These are phyloP conservation scores for Litocranius walleri DNA, from an alignment of 2,113 vertebrate species.

Conservation along the genomic window DNA sequence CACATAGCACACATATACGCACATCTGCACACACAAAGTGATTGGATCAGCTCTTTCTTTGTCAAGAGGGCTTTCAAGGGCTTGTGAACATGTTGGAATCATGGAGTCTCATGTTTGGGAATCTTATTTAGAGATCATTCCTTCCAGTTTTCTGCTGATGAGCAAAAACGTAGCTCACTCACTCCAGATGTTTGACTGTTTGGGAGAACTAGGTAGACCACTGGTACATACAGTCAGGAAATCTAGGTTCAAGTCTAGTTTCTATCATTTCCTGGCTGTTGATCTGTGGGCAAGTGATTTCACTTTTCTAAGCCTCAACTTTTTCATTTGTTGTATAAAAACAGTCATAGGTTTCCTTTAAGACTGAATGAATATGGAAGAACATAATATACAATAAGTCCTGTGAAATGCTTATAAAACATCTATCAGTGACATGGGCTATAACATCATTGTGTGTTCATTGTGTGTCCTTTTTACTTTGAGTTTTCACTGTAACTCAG, in stretches of 20 bases:
- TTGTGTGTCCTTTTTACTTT: background rate
- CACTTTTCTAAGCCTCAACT: background rate
- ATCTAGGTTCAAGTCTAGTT: background rate
- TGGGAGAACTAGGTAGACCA: background rate
- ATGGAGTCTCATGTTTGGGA: background rate
- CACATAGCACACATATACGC: background rate
- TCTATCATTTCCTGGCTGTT: background rate
- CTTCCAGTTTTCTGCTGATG: conserved; percentile 12
- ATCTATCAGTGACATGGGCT: background rate
- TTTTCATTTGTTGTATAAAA: conserved; percentile 23
- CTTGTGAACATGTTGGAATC: background rate
- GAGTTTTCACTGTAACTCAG: background rate
- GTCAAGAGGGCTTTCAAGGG: background rate
- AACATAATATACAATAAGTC: background rate
- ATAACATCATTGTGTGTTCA: background rate
- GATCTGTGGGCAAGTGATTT: background rate
- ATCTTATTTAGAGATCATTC: background rate
- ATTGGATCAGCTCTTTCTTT: conserved; percentile 4
- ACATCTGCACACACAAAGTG: background rate
- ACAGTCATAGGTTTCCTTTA: background rate
- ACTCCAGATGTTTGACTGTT: background rate
- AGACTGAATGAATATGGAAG: conserved; percentile 13
- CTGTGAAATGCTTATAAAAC: background rate
- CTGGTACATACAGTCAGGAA: background rate
- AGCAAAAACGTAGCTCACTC: background rate